These are phyloP conservation scores for Drosophila rhopaloa DNA, from an alignment of 1,140 invertebrate species.

Conservation along the genomic window DNA sequence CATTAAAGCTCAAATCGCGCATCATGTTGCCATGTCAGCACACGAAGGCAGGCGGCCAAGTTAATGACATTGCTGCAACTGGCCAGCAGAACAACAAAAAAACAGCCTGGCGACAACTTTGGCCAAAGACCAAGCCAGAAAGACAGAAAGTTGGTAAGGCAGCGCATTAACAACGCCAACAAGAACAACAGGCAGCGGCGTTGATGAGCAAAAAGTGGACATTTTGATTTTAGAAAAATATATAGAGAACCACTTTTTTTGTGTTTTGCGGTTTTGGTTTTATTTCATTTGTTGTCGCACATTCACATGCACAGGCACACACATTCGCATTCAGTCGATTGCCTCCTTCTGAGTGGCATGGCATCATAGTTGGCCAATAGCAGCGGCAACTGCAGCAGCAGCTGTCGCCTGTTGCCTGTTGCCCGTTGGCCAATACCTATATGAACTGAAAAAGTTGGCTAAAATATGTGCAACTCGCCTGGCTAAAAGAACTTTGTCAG, in stretches of 20 bases:
- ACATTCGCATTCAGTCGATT: slow-evolving; percentile 5
- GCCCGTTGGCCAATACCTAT: slow-evolving; percentile 45
- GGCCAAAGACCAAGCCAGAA: slow-evolving; percentile 54
- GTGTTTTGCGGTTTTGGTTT: slow-evolving; percentile 37
- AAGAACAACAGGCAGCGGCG: slow-evolving; percentile 47
- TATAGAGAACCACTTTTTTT: slow-evolving; percentile 83
- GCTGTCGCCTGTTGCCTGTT: slow-evolving; percentile 55
- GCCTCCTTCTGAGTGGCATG: slow-evolving; percentile 53
- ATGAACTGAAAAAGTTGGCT: slow-evolving; percentile 61
- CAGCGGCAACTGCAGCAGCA: slow-evolving; percentile 40
- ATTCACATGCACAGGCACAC: slow-evolving; percentile 3
- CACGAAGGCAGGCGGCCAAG: slow-evolving; percentile 63
- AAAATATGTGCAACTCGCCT: slow-evolving; percentile 64
- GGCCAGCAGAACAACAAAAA: slow-evolving; percentile 46
- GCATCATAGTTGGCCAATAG: slow-evolving; percentile 57
- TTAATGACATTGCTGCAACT: slow-evolving; percentile 75
- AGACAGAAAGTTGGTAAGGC: slow-evolving; percentile 14
- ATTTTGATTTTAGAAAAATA: slow-evolving; percentile 83
- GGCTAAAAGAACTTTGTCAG: slow-evolving; percentile 27
- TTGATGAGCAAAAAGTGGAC: slow-evolving; percentile 82
- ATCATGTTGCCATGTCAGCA: slow-evolving; percentile 80
- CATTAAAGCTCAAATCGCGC: slow-evolving; percentile 81
- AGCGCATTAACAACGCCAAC: slow-evolving; percentile 32
- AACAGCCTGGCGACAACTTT: slow-evolving; percentile 74
- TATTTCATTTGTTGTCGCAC: slow-evolving; percentile 31